A percentile compares a stretch with the other conserved stretches of the same genome.
Conservation (phyloP, 2,797 vertebrate species). For the Moxostoma hubbsi region DNA sequence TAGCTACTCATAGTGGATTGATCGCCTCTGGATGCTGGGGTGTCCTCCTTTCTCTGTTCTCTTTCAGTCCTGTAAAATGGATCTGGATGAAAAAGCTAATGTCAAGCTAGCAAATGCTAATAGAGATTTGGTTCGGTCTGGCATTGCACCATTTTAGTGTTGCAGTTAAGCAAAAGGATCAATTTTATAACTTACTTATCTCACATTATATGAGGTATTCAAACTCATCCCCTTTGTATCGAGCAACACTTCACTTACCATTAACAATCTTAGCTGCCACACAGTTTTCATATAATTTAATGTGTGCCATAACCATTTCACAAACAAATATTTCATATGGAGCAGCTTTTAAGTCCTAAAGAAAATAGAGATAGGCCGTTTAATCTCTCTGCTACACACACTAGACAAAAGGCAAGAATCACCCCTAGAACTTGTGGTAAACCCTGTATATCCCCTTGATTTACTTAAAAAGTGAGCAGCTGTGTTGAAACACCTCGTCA, state of each 20-base stretch:
- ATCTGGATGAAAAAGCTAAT: conserved; percentile 44
- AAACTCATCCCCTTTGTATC: conserved; percentile 40
- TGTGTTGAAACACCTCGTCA: conserved; percentile 37
- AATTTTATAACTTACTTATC: conserved; percentile 28
- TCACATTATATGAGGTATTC: conserved; percentile 45
- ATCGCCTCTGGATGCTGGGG: conserved; percentile 61
- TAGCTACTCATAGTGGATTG: conserved; percentile 61
- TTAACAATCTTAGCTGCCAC: conserved; percentile 20
- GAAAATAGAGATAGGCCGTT: conserved; percentile 33
- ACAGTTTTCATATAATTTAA: conserved; percentile 51
- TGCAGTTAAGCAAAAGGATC: conserved; percentile 12
- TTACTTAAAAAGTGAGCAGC: conserved; percentile 50
- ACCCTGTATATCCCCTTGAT: conserved; percentile 53
- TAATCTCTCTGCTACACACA: conserved; percentile 33
- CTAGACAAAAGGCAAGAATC: conserved; percentile 25
- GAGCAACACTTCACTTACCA: conserved; percentile 37
- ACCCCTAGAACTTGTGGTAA: conserved; percentile 34
- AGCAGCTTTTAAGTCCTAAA: conserved; percentile 25
- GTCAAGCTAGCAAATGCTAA: conserved; percentile 56
- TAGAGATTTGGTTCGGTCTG: background rate
- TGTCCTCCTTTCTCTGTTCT: conserved; percentile 21
- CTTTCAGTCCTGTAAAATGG: conserved; percentile 25
- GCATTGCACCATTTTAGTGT: background rate
- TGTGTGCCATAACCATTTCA: conserved; percentile 33
- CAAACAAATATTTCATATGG: conserved; percentile 41